These are phyloP conservation scores for Acyrthosiphon pisum DNA, from an alignment of 1,140 invertebrate species.

Conservation along the genomic window DNA sequence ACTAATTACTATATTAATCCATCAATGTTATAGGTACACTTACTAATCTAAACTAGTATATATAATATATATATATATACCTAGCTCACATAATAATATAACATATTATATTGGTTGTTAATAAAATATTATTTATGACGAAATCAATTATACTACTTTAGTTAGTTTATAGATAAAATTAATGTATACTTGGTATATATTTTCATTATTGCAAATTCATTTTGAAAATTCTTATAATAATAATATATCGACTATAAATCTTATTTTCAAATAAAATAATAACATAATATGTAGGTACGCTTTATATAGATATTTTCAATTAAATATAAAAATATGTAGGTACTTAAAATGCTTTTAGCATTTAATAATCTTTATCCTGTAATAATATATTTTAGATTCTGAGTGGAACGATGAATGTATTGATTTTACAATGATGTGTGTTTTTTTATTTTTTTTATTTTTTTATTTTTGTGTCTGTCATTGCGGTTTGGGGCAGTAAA, in stretches of 20 bases:
- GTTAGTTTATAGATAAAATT: no score
- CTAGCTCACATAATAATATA: background rate
- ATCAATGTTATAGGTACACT: slow-evolving; percentile 24
- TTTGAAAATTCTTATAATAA: background rate
- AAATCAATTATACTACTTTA: background rate
- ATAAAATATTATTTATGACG: background rate
- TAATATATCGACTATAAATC: background rate
- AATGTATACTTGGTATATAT: background rate
- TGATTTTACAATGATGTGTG: no score
- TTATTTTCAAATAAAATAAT: background rate
- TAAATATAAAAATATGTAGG: background rate
- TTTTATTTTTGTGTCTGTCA: no score
- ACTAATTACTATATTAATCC: background rate
- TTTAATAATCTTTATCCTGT: background rate
- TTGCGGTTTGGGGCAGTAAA: no score
- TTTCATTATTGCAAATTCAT: background rate
- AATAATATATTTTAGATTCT: background rate
- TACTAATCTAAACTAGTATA: background rate
- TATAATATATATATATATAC: background rate
- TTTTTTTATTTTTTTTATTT: no score
- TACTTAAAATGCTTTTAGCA: background rate
- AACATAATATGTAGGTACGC: background rate
- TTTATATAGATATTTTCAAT: background rate
- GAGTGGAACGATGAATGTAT: no score
- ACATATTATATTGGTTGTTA: background rate